These are phyloP conservation scores for Emydoidea blandingii DNA, from an alignment of 2,797 vertebrate genomes.

Conservation along the genomic window DNA sequence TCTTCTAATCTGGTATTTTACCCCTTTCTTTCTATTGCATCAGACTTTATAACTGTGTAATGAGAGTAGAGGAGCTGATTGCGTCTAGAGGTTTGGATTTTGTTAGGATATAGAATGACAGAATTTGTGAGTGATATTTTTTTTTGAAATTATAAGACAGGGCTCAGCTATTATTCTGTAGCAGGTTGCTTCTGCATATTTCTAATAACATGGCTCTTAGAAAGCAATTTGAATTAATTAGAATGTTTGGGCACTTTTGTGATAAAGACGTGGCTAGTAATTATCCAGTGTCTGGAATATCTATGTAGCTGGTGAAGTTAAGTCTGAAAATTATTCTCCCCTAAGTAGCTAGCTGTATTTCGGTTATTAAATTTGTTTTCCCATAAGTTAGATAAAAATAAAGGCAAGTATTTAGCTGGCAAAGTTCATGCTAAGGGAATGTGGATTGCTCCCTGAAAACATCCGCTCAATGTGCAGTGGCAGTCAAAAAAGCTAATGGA, in stretches of 20 bases:
- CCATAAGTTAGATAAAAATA: constrained; percentile 74
- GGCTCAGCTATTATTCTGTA: not conserved
- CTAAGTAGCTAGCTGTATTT: constrained; percentile 70
- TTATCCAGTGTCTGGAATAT: constrained; percentile 72
- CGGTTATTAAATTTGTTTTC: constrained; percentile 78
- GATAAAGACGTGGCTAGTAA: constrained; percentile 71
- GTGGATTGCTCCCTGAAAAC: not conserved
- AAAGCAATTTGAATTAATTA: constrained; percentile 77
- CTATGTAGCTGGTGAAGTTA: constrained; percentile 61
- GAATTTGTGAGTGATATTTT: not conserved
- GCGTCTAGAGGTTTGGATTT: not conserved
- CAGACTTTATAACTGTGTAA: not conserved
- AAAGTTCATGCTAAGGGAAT: constrained; percentile 52
- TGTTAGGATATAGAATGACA: not conserved
- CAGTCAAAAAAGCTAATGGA: not conserved
- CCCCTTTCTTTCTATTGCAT: not conserved
- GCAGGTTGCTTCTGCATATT: constrained; percentile 40
- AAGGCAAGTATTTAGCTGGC: constrained; percentile 75
- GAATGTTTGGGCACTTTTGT: constrained; percentile 56
- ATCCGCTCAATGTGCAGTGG: not conserved
- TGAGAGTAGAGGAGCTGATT: not conserved
- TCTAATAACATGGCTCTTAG: constrained; percentile 65
- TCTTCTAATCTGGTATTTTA: not conserved
- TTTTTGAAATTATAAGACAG: not conserved
- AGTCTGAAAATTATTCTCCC: constrained; percentile 74